These are phyloP conservation scores for Sitta carolinensis DNA, from an alignment of 2,797 vertebrate species.

Conservation along the genomic window DNA sequence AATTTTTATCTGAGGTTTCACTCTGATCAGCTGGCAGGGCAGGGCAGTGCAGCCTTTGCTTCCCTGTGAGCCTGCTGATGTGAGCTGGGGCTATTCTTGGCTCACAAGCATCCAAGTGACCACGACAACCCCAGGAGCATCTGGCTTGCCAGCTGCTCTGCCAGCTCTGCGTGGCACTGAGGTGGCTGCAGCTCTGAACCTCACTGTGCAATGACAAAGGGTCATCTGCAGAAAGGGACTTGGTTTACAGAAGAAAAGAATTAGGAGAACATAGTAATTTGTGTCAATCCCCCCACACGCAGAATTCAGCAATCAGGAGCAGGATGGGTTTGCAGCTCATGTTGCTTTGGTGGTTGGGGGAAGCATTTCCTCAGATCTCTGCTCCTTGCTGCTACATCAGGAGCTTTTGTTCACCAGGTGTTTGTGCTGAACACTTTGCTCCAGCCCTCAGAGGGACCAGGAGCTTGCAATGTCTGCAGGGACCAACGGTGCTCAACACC, in stretches of 20 bases:
- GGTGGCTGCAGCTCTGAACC: not conserved
- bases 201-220: not conserved
- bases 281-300: not conserved
- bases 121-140: not conserved
- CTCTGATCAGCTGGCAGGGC: not conserved
- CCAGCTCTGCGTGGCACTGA: not conserved
- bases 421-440: not conserved
- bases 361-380: not conserved
- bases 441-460: not conserved
- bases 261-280: rapidly evolving
- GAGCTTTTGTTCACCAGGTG: not conserved
- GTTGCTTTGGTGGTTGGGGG: rapidly evolving
- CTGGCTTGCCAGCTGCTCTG: not conserved
- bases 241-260: not conserved
- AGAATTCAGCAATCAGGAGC: not conserved
- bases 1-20: not conserved
- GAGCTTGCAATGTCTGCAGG: not conserved
- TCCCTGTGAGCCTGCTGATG: not conserved
- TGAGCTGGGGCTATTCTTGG: not conserved
- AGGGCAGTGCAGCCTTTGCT: not conserved
- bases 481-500: not conserved
- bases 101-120: not conserved
- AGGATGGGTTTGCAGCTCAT: not conserved
- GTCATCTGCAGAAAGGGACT: not conserved
- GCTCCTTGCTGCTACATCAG: not conserved